Percentiles rank a stretch among this genome's conserved stretches.
Evolutionary conservation across 1,140 invertebrate genomes (phyloP).

Genomic region (Cephus cinctus): DNA sequence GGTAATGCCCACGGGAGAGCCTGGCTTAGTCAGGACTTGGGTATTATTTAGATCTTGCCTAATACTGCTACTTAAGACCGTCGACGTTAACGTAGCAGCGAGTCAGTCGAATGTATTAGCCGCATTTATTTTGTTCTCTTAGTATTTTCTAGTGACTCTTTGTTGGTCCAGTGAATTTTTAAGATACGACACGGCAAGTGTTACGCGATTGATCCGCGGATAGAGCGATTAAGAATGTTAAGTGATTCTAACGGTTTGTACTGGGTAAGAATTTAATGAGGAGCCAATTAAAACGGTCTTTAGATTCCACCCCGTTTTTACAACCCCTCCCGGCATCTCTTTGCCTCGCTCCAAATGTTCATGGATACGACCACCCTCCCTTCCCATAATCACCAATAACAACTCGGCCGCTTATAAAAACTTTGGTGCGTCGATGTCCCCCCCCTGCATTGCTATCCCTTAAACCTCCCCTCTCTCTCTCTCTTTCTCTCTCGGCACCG

Average conservation of each 20-base stretch:
- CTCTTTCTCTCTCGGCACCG: slow-evolving; percentile 18
- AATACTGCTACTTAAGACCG: slow-evolving; percentile 17
- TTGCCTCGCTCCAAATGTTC: too few relatives aligned
- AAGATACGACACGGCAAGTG: too few relatives aligned
- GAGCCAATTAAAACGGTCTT: slow-evolving; percentile 7
- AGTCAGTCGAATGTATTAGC: background rate
- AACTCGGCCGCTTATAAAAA: slow-evolving; percentile 47
- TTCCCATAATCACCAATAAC: slow-evolving; percentile 49
- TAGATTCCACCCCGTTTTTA: background rate
- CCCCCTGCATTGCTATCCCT: slow-evolving; percentile 9
- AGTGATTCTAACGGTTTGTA: too few relatives aligned
- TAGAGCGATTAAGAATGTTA: too few relatives aligned
- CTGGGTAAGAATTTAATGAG: background rate
- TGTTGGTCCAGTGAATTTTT: too few relatives aligned
- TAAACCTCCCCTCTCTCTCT: slow-evolving; percentile 8
- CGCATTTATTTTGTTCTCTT: slow-evolving; percentile 2
- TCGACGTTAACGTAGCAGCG: background rate
- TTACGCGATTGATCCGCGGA: too few relatives aligned
- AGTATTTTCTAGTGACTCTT: background rate
- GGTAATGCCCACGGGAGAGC: slow-evolving; percentile 28
- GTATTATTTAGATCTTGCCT: slow-evolving; percentile 30
- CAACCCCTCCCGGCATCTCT: background rate
- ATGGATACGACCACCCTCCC: slow-evolving; percentile 8
- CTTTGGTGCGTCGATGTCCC: slow-evolving; percentile 24
- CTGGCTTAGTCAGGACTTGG: slow-evolving; percentile 33